Conservation (phyloP, 2,888 invertebrate species). For the Campopleginae sp. region DNA sequence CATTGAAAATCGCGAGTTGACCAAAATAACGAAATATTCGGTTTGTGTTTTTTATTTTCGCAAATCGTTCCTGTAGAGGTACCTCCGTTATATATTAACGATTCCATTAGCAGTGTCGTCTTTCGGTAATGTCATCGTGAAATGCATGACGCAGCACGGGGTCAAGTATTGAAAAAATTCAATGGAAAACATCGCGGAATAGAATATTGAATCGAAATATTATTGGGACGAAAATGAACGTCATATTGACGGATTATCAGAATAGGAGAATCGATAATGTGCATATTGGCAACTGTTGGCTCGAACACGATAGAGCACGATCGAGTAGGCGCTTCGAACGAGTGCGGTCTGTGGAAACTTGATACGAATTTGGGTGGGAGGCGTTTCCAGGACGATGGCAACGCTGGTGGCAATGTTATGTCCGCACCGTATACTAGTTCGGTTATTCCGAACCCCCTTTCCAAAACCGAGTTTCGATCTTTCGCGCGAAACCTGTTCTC, state of each 20-base stretch:
- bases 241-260: not conserved
- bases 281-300: not conserved
- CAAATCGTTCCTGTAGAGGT: not conserved
- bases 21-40: not conserved
- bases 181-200: not conserved
- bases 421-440: conserved; percentile 22
- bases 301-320: conserved; percentile 12
- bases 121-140: not conserved
- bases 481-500: conserved; percentile 4
- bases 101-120: not conserved
- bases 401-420: conserved; percentile 54
- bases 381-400: conserved; percentile 68
- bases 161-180: not conserved
- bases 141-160: not conserved
- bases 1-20: not conserved
- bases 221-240: not conserved
- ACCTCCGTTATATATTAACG: not conserved
- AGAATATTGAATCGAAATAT: not conserved
- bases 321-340: conserved; percentile 57
- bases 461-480: conserved; percentile 27
- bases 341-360: conserved; percentile 64
- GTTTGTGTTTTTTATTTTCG: not conserved
- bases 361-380: conserved; percentile 67
- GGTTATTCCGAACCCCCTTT: conserved; percentile 35
- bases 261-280: not conserved